Evolutionary conservation across 2,888 invertebrate species (phyloP).

Genomic region (Pristionchus japonicus): DNA sequence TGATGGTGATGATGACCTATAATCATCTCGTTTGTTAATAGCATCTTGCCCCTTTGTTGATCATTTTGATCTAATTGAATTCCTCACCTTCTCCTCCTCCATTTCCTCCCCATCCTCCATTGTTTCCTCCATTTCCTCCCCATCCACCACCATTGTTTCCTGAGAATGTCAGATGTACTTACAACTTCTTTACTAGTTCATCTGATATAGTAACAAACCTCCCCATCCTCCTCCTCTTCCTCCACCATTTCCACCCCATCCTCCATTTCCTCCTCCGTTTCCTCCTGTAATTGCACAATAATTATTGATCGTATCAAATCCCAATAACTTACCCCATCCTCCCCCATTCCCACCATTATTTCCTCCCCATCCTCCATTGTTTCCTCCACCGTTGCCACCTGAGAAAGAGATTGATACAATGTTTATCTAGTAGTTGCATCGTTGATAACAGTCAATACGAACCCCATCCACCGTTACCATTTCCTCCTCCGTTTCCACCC

Average conservation of each 20-base stretch:
- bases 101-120: background rate
- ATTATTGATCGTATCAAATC: background rate
- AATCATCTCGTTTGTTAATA: background rate
- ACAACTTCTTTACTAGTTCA: too few species aligned
- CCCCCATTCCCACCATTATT: background rate
- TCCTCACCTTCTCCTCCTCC: background rate
- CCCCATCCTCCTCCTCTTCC: background rate
- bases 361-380: conserved; percentile 6
- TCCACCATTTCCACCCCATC: conserved; percentile 28
- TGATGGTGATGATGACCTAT: background rate
- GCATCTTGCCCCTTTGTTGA: background rate
- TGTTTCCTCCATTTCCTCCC: conserved; percentile 9
- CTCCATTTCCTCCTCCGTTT: conserved; percentile 9
- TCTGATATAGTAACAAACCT: background rate
- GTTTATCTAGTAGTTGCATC: background rate
- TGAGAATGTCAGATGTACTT: too few species aligned
- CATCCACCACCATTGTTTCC: background rate
- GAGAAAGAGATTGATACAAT: background rate
- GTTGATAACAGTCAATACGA: background rate
- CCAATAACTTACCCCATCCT: background rate
- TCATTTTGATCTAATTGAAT: background rate
- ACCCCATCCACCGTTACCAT: background rate
- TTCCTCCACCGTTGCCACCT: background rate
- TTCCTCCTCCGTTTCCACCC: conserved; percentile 11
- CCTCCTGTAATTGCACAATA: background rate